phyloP scores from a whole-genome alignment of 2,113 vertebrate genomes.

The Naja naja region DNA sequence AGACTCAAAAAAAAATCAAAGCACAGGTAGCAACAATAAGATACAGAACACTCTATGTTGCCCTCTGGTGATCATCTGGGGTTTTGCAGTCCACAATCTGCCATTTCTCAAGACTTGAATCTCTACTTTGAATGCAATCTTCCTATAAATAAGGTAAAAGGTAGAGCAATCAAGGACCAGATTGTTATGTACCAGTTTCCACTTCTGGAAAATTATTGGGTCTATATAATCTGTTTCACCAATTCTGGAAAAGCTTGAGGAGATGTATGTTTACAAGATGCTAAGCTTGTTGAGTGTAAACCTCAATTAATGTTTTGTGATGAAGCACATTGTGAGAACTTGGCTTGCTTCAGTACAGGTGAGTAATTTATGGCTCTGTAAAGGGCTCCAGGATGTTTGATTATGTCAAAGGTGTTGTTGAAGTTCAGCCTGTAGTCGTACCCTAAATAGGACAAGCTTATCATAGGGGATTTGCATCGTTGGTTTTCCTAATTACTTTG shows the following conservation, averaged over 20 bases:
- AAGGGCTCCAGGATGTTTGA: slow-evolving; percentile 63
- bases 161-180: not conserved
- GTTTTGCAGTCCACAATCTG: not conserved
- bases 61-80: not conserved
- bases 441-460: slow-evolving; percentile 61
- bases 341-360: slow-evolving; percentile 42
- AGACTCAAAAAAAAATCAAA: not conserved
- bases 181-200: not conserved
- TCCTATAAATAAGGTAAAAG: not conserved
- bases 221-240: not conserved
- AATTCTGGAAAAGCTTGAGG: not conserved
- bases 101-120: not conserved
- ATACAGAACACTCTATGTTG: not conserved
- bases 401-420: slow-evolving; percentile 69
- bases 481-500: slow-evolving; percentile 62
- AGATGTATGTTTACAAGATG: not conserved
- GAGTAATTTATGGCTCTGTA: slow-evolving; percentile 68
- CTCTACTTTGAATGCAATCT: not conserved
- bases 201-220: not conserved
- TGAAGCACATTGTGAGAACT: not conserved
- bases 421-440: slow-evolving; percentile 67
- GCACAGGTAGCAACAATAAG: not conserved
- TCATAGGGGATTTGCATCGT: slow-evolving; percentile 62
- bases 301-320: not conserved
- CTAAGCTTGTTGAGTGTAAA: not conserved